Evolutionary conservation across 2,888 invertebrate genomes (phyloP).

Genomic region (Scaptomyza caliginosa): DNA sequence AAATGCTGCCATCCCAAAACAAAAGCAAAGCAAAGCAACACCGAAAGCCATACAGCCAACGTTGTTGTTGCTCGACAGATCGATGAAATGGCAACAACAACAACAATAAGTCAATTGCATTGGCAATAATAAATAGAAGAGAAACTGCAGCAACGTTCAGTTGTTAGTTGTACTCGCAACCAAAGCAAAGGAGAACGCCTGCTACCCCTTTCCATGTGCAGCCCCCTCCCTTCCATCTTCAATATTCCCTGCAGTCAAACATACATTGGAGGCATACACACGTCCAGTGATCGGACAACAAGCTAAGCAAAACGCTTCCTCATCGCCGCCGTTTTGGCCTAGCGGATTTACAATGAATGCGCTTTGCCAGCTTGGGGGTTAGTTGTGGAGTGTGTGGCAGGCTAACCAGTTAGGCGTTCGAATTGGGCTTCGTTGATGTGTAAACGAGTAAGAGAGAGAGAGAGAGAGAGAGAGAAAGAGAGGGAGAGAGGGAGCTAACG

Average conservation of each 20-base stretch:
- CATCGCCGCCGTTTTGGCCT: constrained; percentile 68
- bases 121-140: constrained; percentile 75
- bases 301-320: constrained; percentile 78
- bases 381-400: not conserved
- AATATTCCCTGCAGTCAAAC: not conserved
- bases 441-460: constrained; percentile 14
- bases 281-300: constrained; percentile 74
- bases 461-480: constrained; percentile 11
- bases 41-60: constrained; percentile 32
- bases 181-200: constrained; percentile 37
- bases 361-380: constrained; percentile 31
- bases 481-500: constrained; percentile 25
- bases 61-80: constrained; percentile 52
- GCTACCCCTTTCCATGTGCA: no score
- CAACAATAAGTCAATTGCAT: constrained; percentile 75
- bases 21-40: constrained; percentile 60
- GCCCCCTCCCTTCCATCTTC: not conserved
- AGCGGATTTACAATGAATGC: constrained; percentile 75
- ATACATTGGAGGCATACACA: constrained; percentile 29
- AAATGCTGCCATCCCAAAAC: constrained; percentile 49
- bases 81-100: constrained; percentile 60
- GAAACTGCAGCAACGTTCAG: constrained; percentile 41
- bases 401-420: constrained; percentile 67
- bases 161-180: constrained; percentile 28
- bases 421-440: constrained; percentile 34